A percentile compares a stretch with the other conserved stretches of the same genome.
Conservation (phyloP, 2,797 vertebrate species). For the Bucorvus abyssinicus region DNA sequence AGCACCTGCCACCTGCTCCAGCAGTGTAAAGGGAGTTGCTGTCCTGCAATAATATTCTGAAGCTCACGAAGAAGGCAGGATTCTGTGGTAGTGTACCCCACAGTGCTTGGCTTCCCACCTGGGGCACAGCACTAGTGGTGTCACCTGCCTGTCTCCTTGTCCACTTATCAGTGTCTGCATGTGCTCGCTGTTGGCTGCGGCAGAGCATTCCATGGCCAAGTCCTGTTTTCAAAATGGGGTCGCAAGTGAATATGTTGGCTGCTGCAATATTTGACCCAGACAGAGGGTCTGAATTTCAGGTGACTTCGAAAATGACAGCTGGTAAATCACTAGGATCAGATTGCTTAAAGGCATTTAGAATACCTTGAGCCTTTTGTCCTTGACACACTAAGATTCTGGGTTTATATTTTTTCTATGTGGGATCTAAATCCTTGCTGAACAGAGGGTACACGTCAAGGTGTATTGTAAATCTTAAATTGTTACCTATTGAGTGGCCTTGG, state of each 20-base stretch:
- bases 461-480: background rate
- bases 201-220: fast-evolving
- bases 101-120: background rate
- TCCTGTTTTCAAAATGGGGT: background rate
- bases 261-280: background rate
- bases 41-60: background rate
- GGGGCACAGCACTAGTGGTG: background rate
- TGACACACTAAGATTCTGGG: background rate
- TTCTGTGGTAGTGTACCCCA: background rate
- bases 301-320: background rate
- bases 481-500: background rate
- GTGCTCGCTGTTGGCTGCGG: background rate
- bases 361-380: background rate
- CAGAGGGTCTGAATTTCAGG: background rate
- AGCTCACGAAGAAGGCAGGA: background rate
- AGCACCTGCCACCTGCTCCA: background rate
- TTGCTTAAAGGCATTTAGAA: background rate
- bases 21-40: fast-evolving
- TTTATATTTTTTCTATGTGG: background rate
- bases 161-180: background rate
- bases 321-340: background rate
- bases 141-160: background rate
- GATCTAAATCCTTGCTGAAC: background rate
- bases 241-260: fast-evolving
- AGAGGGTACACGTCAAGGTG: background rate